A percentile compares a stretch with the other conserved stretches of the same genome.
phyloP scores from a whole-genome alignment of 1,140 invertebrate species.

The Triops longicaudatus region DNA sequence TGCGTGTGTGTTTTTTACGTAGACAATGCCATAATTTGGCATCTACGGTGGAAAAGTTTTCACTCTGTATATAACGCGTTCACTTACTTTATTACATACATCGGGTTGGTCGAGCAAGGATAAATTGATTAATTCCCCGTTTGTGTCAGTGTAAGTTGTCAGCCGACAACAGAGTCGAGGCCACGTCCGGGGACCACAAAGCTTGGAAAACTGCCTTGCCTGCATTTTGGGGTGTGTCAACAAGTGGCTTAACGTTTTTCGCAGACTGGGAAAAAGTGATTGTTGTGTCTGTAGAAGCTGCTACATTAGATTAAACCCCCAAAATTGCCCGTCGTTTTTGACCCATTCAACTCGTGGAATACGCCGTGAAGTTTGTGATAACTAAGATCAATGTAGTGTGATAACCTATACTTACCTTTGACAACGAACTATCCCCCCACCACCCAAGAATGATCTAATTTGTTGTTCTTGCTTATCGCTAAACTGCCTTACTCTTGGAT shows the following conservation, averaged over 20 bases:
- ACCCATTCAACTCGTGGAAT: not conserved
- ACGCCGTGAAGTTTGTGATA: not conserved
- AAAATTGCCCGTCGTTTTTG: not conserved
- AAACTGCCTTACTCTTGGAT: not conserved
- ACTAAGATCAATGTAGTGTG: not conserved
- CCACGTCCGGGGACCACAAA: not conserved
- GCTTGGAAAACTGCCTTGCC: not conserved
- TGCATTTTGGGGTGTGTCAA: slow-evolving; percentile 11
- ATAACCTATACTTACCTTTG: not conserved
- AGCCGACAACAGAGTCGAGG: slow-evolving; percentile 2
- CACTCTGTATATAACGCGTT: not conserved
- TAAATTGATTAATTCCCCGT: not conserved
- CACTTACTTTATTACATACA: not conserved
- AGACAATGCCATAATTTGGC: not conserved
- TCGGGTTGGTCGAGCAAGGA: not conserved
- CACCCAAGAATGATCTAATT: not conserved
- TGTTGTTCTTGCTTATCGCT: not conserved
- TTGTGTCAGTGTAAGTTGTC: not conserved
- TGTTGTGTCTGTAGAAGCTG: not conserved
- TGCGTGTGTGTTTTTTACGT: not conserved
- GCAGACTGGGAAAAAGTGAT: not conserved
- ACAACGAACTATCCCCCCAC: not conserved
- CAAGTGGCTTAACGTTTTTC: slow-evolving; percentile 4
- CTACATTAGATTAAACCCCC: not conserved
- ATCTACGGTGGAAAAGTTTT: not conserved